Percentiles rank a stretch among this genome's conserved stretches.
phyloP scores from a whole-genome alignment of 2,888 invertebrate genomes.

The Philereme transversata region DNA sequence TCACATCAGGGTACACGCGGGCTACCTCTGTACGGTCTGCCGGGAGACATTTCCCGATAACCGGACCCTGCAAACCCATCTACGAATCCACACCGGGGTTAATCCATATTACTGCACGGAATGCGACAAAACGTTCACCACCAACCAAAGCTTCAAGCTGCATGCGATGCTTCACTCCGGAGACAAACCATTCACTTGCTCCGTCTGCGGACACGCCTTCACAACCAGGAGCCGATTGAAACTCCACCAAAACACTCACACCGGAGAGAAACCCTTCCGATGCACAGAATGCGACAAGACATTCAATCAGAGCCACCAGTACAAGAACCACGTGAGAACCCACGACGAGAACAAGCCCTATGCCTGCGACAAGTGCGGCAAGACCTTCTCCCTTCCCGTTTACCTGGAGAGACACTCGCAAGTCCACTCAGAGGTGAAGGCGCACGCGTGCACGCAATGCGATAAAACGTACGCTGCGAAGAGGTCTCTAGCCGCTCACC shows the following conservation, averaged over 20 bases:
- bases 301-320: constrained; percentile 2
- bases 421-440: constrained; percentile 1
- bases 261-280: background rate
- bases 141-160: background rate
- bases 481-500: too few species aligned
- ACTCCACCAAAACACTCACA: constrained; percentile 3
- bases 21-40: too few species aligned
- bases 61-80: too few species aligned
- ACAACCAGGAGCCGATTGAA: background rate
- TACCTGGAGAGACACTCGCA: constrained; percentile 9
- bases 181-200: background rate
- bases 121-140: background rate
- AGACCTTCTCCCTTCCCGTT: constrained; percentile 7
- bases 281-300: constrained; percentile 14
- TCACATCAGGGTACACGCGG: background rate
- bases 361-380: constrained; percentile 2
- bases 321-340: constrained; percentile 12
- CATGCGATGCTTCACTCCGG: background rate
- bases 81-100: too few species aligned
- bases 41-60: too few species aligned
- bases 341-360: constrained; percentile 11
- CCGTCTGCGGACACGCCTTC: background rate
- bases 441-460: background rate
- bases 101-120: background rate
- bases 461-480: too few species aligned